Percentiles rank a stretch among this genome's conserved stretches.
Evolutionary conservation across 1,140 invertebrate species (phyloP).

Genomic region (Solen grandis): DNA sequence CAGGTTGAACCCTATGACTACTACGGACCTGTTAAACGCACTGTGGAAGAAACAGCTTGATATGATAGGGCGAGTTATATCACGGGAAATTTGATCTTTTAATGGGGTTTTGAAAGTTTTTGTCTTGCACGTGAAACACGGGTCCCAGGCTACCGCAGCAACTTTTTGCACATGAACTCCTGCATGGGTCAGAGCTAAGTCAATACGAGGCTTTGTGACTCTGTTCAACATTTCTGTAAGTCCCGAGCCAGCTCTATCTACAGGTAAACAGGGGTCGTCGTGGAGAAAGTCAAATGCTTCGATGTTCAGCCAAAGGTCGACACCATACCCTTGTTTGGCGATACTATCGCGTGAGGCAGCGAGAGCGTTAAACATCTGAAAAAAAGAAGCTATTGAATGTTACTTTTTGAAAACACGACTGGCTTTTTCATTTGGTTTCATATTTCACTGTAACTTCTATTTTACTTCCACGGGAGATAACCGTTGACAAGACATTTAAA

Average conservation of each 20-base stretch:
- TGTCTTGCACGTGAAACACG: constrained; percentile 68
- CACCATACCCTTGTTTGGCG: not conserved
- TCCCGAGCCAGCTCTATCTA: constrained; percentile 56
- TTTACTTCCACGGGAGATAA: too few relatives aligned
- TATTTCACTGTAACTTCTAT: too few relatives aligned
- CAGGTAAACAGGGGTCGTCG: constrained; percentile 65
- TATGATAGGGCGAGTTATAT: constrained; percentile 66
- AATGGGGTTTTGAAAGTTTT: constrained; percentile 51
- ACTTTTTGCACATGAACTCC: constrained; percentile 67
- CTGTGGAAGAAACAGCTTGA: constrained; percentile 71
- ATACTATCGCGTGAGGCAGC: constrained; percentile 34
- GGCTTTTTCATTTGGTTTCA: too few relatives aligned
- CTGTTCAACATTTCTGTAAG: constrained; percentile 62
- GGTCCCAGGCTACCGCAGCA: constrained; percentile 70
- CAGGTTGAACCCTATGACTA: constrained; percentile 72
- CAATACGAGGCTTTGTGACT: constrained; percentile 63
- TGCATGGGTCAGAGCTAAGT: constrained; percentile 62
- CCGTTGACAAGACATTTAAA: too few relatives aligned
- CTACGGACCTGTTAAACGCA: constrained; percentile 68
- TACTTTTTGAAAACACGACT: too few relatives aligned
- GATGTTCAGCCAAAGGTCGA: constrained; percentile 70
- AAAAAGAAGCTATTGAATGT: too few relatives aligned
- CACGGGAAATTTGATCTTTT: constrained; percentile 54
- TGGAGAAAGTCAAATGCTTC: constrained; percentile 70
- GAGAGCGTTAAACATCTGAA: constrained; percentile 60